These are phyloP conservation scores for Crenichthys baileyi DNA, from an alignment of 2,797 vertebrate genomes.

Conservation along the genomic window DNA sequence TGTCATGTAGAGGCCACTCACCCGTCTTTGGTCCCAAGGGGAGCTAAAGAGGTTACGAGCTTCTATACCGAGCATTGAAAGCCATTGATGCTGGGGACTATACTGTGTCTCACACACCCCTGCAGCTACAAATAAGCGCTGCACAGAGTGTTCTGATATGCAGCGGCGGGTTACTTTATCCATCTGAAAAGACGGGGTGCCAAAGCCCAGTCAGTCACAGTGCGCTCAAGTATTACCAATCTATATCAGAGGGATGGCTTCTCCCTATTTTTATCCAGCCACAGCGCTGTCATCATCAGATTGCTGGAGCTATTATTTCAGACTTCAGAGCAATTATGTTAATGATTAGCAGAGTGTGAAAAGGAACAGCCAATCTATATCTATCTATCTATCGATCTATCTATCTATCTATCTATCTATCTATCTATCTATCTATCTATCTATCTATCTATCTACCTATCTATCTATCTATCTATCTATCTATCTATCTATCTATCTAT, in stretches of 20 bases:
- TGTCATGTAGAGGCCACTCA: constrained; percentile 45
- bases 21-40: constrained; percentile 48
- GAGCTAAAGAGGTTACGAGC: constrained; percentile 67
- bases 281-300: constrained; percentile 71
- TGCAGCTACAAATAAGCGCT: constrained; percentile 78
- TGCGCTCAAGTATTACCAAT: constrained; percentile 65
- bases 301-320: constrained; percentile 75
- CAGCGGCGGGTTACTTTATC: constrained; percentile 78
- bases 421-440: neutral
- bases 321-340: constrained; percentile 77
- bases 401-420: neutral
- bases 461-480: constrained; percentile 1
- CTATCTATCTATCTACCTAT: constrained; percentile 8
- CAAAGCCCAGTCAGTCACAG: constrained; percentile 69
- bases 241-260: constrained; percentile 65
- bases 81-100: constrained; percentile 81
- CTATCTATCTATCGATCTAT: constrained; percentile 4
- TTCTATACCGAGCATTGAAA: constrained; percentile 83
- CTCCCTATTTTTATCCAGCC: constrained; percentile 74
- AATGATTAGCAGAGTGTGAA: constrained; percentile 68
- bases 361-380: constrained; percentile 8
- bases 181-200: constrained; percentile 65
- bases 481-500: constrained; percentile 1
- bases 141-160: constrained; percentile 77
- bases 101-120: constrained; percentile 81